Conservation (phyloP, 2,797 vertebrate species). For the Thalassophryne amazonica region DNA sequence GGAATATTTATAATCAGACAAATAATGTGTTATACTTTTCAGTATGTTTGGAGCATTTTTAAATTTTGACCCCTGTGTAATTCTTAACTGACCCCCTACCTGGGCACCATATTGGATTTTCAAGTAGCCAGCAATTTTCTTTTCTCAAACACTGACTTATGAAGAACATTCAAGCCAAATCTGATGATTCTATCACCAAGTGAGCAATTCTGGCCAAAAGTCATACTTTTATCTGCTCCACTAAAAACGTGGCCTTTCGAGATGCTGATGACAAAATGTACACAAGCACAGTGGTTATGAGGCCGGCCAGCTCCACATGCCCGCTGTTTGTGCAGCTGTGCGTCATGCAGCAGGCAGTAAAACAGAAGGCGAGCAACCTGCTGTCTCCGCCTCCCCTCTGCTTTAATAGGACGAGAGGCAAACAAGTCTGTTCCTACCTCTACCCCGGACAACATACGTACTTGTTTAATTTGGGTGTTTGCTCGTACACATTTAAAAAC, state of each 20-base stretch:
- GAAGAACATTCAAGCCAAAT: too few relatives aligned
- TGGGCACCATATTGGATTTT: too few relatives aligned
- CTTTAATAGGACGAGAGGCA: slow-evolving; percentile 41
- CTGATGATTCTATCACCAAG: too few relatives aligned
- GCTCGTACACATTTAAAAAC: slow-evolving; percentile 66
- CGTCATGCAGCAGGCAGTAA: slow-evolving; percentile 42
- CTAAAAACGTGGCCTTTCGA: slow-evolving; percentile 32
- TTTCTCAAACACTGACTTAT: too few relatives aligned
- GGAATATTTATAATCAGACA: too few relatives aligned
- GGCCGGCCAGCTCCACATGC: slow-evolving; percentile 3
- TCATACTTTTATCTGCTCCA: too few relatives aligned
- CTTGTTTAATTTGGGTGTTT: slow-evolving; percentile 62
- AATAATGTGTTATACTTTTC: too few relatives aligned
- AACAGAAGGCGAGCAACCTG: slow-evolving; percentile 25
- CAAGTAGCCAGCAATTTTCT: too few relatives aligned
- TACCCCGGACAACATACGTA: slow-evolving; percentile 22
- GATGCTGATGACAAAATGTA: slow-evolving; percentile 31
- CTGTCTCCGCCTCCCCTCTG: slow-evolving; percentile 31
- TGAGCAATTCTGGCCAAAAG: too few relatives aligned
- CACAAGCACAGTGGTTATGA: slow-evolving; percentile 27
- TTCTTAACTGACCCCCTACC: too few relatives aligned
- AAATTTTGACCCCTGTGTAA: too few relatives aligned
- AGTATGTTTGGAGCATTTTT: too few relatives aligned
- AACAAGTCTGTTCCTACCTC: slow-evolving; percentile 46
- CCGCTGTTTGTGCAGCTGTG: slow-evolving; percentile 73